phyloP scores from a whole-genome alignment of 2,113 vertebrate genomes.

The Tyto alba region DNA sequence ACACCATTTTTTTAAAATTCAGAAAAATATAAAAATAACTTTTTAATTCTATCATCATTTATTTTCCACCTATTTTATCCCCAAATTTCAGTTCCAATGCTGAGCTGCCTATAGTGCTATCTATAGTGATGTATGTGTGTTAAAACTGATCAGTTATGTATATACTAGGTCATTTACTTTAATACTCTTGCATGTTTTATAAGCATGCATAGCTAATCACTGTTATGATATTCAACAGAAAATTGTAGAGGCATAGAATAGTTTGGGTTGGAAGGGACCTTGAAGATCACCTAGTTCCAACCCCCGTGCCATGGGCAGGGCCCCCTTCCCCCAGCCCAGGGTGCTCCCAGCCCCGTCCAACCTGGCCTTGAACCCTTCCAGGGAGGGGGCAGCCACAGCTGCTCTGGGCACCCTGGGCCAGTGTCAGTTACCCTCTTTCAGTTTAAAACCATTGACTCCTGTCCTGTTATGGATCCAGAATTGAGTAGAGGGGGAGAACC shows the following conservation, averaged over 20 bases:
- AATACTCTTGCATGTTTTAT: not conserved
- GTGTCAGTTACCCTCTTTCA: not conserved
- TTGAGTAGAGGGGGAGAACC: not conserved
- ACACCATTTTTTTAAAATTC: not conserved
- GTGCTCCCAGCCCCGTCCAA: not conserved
- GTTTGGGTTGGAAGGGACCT: not conserved
- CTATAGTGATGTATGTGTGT: not conserved
- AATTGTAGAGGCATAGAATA: not conserved
- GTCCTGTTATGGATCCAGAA: not conserved
- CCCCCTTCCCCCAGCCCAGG: not conserved
- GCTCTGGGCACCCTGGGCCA: no score
- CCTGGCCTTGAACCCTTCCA: no score
- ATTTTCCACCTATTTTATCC: not conserved
- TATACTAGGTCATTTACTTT: not conserved
- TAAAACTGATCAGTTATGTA: not conserved
- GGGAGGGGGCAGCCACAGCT: no score
- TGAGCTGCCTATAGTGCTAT: not conserved
- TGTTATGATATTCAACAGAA: not conserved
- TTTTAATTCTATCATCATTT: not conserved
- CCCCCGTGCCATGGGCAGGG: no score
- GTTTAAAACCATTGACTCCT: not conserved
- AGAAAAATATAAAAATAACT: not conserved
- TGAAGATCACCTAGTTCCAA: not conserved
- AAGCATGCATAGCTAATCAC: not conserved
- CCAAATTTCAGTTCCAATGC: not conserved